These are phyloP conservation scores for Chromobotia macracanthus DNA, from an alignment of 2,797 vertebrate genomes.

Conservation along the genomic window DNA sequence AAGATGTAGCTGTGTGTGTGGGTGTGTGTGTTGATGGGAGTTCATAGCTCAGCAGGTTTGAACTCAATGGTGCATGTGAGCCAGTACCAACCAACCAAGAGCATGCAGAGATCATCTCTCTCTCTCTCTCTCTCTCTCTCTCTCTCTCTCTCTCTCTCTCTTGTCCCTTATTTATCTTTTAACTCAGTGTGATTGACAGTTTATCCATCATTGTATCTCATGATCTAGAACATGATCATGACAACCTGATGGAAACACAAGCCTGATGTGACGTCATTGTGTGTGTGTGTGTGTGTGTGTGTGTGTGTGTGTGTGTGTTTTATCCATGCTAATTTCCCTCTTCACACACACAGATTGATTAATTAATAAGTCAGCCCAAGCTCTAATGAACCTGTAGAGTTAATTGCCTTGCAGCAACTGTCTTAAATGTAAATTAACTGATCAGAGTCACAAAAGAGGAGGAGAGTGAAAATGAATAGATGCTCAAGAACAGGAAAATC, in stretches of 20 bases:
- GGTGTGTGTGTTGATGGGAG: constrained; percentile 72
- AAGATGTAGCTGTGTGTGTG: constrained; percentile 81
- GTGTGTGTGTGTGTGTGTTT: constrained; percentile 21
- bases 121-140: constrained; percentile 59
- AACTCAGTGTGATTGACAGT: not conserved
- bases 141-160: constrained; percentile 21
- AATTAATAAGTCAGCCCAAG: constrained; percentile 54
- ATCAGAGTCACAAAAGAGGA: constrained; percentile 59
- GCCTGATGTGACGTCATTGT: not conserved
- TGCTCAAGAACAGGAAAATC: constrained; percentile 74
- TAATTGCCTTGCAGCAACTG: constrained; percentile 81
- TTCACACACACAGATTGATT: constrained; percentile 36
- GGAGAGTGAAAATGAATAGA: constrained; percentile 74
- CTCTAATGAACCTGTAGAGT: constrained; percentile 80
- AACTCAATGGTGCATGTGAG: constrained; percentile 70
- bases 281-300: constrained; percentile 18
- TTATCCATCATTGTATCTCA: not conserved
- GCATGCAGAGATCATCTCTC: constrained; percentile 77
- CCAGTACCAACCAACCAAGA: constrained; percentile 75
- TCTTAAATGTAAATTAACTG: constrained; percentile 83
- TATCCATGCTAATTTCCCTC: not conserved
- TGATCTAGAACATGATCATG: not conserved
- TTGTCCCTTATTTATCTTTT: not conserved
- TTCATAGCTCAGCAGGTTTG: constrained; percentile 80
- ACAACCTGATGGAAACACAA: not conserved